Evolutionary conservation across 2,797 vertebrate genomes (phyloP), one percentile per base, ranked within the genome.

Genomic region (Columba guinea): DNA sequence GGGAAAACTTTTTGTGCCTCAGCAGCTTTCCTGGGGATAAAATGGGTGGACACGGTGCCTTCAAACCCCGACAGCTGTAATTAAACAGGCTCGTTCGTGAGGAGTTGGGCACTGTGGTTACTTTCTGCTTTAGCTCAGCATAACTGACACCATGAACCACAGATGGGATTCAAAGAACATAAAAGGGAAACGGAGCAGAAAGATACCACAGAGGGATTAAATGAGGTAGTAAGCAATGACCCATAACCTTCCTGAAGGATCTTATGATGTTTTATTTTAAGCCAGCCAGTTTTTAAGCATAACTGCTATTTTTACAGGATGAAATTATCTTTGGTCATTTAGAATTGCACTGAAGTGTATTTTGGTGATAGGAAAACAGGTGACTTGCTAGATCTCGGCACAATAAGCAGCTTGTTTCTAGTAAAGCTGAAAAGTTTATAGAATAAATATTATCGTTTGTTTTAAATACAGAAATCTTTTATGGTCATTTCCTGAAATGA

Each of bases 121-220:
- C 39, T 90, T 52, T 21, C 44, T 64, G 32, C 86, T 95, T 89
- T 62, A 56, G 27, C 77, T 87, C 60, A 69, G 35, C 88, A 74
- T 80, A 64, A 91, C 69, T 90, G 79, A 86, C 70, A 59, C 87
- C 46, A 2, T 39, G 77, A 91, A 7, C 83, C 87, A 30, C 95
- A 77, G 90, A 48, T 86, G 85, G 87, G 94, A 93, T 80, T 74
- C 82, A 35, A 76, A 92, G 90, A 77, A 73, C 89, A 79, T 92
- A 48, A 89, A 92, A 96, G 85, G 94, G 97, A 97, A 97, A 97
- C 79, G 49, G 90, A 96, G 94, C 96, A 97, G 95, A 97, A 97
- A 96, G 97, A 96, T 87, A 77, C 95, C 95, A 93, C 85, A 73
- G 62, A 97, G 93, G 96, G 94, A 97, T 97, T 96, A 97, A 97